Percentiles rank a stretch among this genome's conserved stretches.
Evolutionary conservation across 2,797 vertebrate species (phyloP).

Genomic region (Esox masquinongy): DNA sequence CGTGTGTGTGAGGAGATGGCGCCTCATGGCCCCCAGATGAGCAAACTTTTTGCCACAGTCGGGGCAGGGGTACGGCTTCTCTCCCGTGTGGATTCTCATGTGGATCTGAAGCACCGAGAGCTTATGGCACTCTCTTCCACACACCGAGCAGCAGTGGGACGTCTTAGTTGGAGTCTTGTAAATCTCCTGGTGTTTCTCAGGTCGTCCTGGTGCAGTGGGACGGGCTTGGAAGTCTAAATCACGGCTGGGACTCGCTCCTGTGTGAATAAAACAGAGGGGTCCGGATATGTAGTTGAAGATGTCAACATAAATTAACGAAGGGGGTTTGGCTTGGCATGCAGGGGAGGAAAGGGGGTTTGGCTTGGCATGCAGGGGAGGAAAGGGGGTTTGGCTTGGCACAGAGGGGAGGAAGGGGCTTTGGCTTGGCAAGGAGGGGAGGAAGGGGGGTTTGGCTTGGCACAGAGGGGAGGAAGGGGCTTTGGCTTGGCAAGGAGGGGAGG

Average conservation of each 20-base stretch:
- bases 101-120: not conserved
- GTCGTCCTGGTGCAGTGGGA: not conserved
- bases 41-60: slow-evolving; percentile 12
- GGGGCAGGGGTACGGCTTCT: slow-evolving; percentile 6
- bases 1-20: slow-evolving; percentile 25
- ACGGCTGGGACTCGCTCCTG: slow-evolving; percentile 9
- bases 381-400: too few relatives aligned
- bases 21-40: not conserved
- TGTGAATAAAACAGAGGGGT: slow-evolving; percentile 3
- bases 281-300: too few relatives aligned
- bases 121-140: slow-evolving; percentile 20
- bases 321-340: too few relatives aligned
- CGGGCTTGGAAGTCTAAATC: not conserved
- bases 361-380: too few relatives aligned
- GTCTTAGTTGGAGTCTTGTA: not conserved
- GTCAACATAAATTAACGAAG: not conserved
- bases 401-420: too few relatives aligned
- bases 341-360: too few relatives aligned
- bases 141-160: slow-evolving; percentile 16
- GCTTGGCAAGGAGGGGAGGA: too few relatives aligned
- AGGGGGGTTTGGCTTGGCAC: too few relatives aligned
- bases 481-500: too few relatives aligned
- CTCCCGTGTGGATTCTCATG: slow-evolving; percentile 9
- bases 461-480: too few relatives aligned
- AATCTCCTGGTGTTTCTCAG: not conserved